Evolutionary conservation across 2,888 invertebrate species (phyloP), one percentile per base, ranked within the genome.

Genomic region (Apodemia hepburni): DNA sequence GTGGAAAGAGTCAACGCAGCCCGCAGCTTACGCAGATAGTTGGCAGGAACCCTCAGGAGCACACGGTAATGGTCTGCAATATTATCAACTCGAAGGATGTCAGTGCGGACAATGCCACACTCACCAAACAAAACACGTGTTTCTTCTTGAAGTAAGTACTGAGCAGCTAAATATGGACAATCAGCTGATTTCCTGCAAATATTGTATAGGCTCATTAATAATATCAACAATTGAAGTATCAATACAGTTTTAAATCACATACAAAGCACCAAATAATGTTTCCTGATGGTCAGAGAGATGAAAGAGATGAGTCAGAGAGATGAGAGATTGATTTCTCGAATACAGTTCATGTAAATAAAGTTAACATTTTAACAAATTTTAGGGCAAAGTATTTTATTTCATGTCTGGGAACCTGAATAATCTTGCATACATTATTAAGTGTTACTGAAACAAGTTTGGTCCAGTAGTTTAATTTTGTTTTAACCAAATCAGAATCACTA

Each of bases 21-120:
- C 17, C 75, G 69, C 64, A 75, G 63, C 18, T 69, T 70, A 15
- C 74, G 68, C 62, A 69, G 65, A n/a, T 68, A 61, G 0, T 15
- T 76, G 6, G 84, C 81, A 6, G 90, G 84, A 58, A 95, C 94
- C 66, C 94, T 89, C 66, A 95, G 68, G 57, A 95, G 84, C 33
- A 66, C 71, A 47, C 66, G 65, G 47, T 64, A 68, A 33, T 64
- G 60, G 17, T 65, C 69, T 6, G 8, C 63, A 68, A 27, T 67
- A 35, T 54, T 57, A 33, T 64, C 69, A 66, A 64, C 72, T 0
- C 69, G 68, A 65, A 84, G 72, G 70, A 85, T 76, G 75, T 81
- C 83, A 8, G 69, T 73, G 2, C 62, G 68, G 65, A 75, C 68
- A 29, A 71, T 77, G 6, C 79, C 77, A 33, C 72, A 70, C 73